Base-by-base conservation (phyloP, 2,888 invertebrate species). In the Phortica magna region DNA sequence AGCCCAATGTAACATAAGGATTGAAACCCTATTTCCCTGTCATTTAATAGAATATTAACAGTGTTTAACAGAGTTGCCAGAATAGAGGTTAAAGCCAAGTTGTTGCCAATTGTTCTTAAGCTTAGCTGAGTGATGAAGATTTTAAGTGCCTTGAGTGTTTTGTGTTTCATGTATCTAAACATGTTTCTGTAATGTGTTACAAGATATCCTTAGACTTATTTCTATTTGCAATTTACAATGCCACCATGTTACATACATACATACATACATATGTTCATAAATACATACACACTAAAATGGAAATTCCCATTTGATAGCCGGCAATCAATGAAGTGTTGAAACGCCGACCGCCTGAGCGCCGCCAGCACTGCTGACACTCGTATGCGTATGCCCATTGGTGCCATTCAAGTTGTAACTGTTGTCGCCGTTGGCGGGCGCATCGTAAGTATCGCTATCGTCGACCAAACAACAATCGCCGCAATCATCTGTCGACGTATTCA, bases 381-480 rank as follows among this genome's bases (percentile, higher is more conserved):
- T 74, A 14, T 72, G 78, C 9, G 76, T 80, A 55, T 78, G 73
- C 10, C 59, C 74, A 31, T 31, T 68, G 22, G 70, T 22, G 10
- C 22, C 53, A 31, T 70, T 64, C 64, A 59, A 74, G 53, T 3
- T 42, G 74, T 22, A 53, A 14, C 73, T 76, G 48, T 71, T 73
- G 74, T 19, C 74, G 64, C 65, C 71, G 10, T 80, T 77, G 73
- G 77, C 79, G 22, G 65, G 71, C 2, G 80, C 77, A 67, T 83
- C 87, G 71, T 83, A 83, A 41, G 85, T 83, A 78, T 85, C 88
- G 73, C 83, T 84, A 68, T 85, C 86, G 7, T 84, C 85, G 55
- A 85, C 86, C 67, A 86, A 71, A 9, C 86, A 87, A 59, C 87
- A 86, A 14, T 87, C 88, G 19, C 83, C 83, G 57, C 84, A 85